phyloP scores from a whole-genome alignment of 2,888 invertebrate species.

The Caenorhabditis imperialis region DNA sequence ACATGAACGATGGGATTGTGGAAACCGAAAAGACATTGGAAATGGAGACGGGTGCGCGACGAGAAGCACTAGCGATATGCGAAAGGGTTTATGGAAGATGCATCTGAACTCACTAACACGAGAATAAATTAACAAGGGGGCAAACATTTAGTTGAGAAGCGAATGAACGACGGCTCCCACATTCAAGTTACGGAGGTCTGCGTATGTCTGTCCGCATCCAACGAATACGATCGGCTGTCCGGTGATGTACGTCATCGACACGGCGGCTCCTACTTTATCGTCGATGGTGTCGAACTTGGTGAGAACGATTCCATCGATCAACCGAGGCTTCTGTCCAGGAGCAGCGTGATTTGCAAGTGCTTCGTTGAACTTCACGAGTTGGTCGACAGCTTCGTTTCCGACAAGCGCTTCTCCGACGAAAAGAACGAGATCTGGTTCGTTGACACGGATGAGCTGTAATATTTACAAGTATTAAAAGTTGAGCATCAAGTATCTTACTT shows the following conservation, averaged over 20 bases:
- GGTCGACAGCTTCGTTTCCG: slow-evolving; percentile 99
- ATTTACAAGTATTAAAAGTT: slow-evolving; percentile 5
- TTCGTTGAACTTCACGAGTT: slow-evolving; percentile 94
- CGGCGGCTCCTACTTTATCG: slow-evolving; percentile 98
- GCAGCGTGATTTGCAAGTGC: slow-evolving; percentile 92
- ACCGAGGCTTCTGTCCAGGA: slow-evolving; percentile 85
- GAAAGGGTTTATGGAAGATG: not conserved
- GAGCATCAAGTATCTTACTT: slow-evolving; percentile 80
- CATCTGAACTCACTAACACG: not conserved
- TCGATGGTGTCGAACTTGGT: slow-evolving; percentile 99
- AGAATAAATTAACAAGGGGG: not conserved
- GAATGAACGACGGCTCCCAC: slow-evolving; percentile 95
- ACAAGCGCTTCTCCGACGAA: slow-evolving; percentile 99
- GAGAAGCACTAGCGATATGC: slow-evolving; percentile 11
- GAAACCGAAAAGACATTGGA: not conserved
- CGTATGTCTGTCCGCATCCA: slow-evolving; percentile 98
- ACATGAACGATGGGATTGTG: no score
- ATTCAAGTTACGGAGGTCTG: slow-evolving; percentile 95
- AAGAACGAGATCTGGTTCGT: slow-evolving; percentile 96
- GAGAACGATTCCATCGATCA: slow-evolving; percentile 98
- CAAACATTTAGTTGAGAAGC: slow-evolving; percentile 85
- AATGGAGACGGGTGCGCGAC: not conserved
- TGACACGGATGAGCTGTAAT: slow-evolving; percentile 89
- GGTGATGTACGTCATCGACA: slow-evolving; percentile 99
- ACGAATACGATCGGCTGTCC: slow-evolving; percentile 99